Conservation (phyloP, 2,113 vertebrate genomes). For the Desmodus rotundus region DNA sequence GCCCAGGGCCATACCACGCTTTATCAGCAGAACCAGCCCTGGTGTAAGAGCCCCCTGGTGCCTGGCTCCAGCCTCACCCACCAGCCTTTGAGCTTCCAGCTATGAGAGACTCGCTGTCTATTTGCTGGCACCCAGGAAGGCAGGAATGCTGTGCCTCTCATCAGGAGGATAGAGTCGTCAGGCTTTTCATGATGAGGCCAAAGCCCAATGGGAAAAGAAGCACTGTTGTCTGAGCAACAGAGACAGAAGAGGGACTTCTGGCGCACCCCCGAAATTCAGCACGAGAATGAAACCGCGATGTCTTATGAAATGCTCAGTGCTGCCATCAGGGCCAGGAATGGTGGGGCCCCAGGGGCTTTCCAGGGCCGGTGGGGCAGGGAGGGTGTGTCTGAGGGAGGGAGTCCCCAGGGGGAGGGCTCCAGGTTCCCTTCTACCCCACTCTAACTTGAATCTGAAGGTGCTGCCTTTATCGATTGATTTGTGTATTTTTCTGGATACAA, state of each 20-base stretch:
- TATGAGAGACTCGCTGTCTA: no score
- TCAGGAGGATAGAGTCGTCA: neutral
- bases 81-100: neutral
- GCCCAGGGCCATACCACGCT: neutral
- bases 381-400: no score
- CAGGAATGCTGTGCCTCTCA: fast-evolving
- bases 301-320: neutral
- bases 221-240: neutral
- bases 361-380: neutral
- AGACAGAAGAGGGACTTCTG: neutral
- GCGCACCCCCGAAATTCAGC: neutral
- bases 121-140: neutral
- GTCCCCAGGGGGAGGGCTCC: neutral
- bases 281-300: neutral
- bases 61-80: neutral
- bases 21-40: neutral
- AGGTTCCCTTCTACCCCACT: no score
- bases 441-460: neutral
- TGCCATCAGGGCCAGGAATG: fast-evolving
- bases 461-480: neutral
- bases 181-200: fast-evolving
- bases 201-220: neutral
- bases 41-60: neutral
- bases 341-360: neutral
- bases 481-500: conserved; percentile 45